Evolutionary conservation across 2,888 invertebrate species (phyloP), one percentile per base, ranked within the genome.

Genomic region (Microchrysa polita): DNA sequence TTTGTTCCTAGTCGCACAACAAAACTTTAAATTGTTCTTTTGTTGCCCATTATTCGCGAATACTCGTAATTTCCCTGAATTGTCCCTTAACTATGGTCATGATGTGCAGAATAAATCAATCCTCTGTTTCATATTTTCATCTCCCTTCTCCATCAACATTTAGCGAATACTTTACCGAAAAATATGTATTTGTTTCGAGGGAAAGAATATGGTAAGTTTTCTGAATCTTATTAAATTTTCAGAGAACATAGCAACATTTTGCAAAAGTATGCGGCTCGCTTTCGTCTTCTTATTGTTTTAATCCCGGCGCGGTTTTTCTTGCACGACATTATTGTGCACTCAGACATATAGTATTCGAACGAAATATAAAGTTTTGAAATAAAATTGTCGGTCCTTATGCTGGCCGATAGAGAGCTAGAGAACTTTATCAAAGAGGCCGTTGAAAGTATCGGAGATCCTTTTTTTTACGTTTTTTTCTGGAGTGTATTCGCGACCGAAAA

Each of bases 191-290:
- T 55, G 55, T 55, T 55, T 55, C 55, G 20, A 2, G 55, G 55
- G 10, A 7, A 34, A 34, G n/a, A 34, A 34, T 34, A 55, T 20
- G 16, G 20, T 10, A 55, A 20, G 65, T 65, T 48, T 65, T 48
- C 44, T 65, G 65, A 48, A 48, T 65, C 22, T 65, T 65, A 65
- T 65, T 65, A 65, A 65, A 65, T 65, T 65, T 65, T 48, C 18
- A 14, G 27, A n/a, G 1, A 65, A 61, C 27, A n/a, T n/a, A n/a
- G n/a, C n/a, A 48, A 44, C 22, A 48, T 48, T 14, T 65, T 20
- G 23, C 44, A 22, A 22, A 42, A 65, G 22, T 20, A 48, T 5
- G n/a, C n/a, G n/a, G n/a, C n/a, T n/a, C n/a, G n/a, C n/a, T n/a
- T n/a, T n/a, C n/a, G n/a, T n/a, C 10, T 23, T 22, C 23, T 65